Conservation (phyloP, 2,888 invertebrate genomes). For the Argyra leucocephala region DNA sequence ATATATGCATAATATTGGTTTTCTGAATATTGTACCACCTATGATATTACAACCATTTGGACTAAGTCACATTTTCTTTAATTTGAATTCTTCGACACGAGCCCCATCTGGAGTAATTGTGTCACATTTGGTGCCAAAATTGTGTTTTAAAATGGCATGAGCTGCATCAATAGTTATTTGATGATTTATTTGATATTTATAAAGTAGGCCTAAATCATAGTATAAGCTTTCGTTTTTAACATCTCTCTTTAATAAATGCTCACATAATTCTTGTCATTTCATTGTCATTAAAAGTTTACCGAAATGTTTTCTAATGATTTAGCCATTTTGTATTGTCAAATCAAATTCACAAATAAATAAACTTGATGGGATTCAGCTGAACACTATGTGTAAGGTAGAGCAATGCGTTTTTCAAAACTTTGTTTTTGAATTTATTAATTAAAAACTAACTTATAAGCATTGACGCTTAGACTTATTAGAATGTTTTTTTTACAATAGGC, state of each 20-base stretch:
- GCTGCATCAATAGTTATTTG: slow-evolving; percentile 80
- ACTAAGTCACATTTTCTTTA: slow-evolving; percentile 89
- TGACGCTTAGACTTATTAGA: no score
- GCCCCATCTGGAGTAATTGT: slow-evolving; percentile 84
- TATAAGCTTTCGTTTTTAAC: slow-evolving; percentile 68
- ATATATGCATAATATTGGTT: slow-evolving; percentile 85
- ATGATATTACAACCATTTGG: slow-evolving; percentile 86
- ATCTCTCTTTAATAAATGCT: slow-evolving; percentile 79
- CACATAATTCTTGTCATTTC: slow-evolving; percentile 90
- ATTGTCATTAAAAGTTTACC: no score
- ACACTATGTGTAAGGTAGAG: no score
- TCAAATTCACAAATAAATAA: no score
- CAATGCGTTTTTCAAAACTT: no score
- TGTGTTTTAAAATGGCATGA: slow-evolving; percentile 71
- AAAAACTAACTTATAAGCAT: no score
- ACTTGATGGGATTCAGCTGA: no score
- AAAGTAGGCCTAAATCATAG: slow-evolving; percentile 73
- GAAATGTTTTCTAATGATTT: no score
- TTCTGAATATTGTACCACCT: slow-evolving; percentile 85
- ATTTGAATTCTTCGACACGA: slow-evolving; percentile 81
- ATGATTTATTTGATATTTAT: slow-evolving; percentile 73
- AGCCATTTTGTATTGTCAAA: no score
- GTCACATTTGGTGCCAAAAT: slow-evolving; percentile 82
- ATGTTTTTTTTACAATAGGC: no score
- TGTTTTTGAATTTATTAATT: no score